Evolutionary conservation across 1,140 invertebrate species (phyloP).

Genomic region (Eulimnadia texana): DNA sequence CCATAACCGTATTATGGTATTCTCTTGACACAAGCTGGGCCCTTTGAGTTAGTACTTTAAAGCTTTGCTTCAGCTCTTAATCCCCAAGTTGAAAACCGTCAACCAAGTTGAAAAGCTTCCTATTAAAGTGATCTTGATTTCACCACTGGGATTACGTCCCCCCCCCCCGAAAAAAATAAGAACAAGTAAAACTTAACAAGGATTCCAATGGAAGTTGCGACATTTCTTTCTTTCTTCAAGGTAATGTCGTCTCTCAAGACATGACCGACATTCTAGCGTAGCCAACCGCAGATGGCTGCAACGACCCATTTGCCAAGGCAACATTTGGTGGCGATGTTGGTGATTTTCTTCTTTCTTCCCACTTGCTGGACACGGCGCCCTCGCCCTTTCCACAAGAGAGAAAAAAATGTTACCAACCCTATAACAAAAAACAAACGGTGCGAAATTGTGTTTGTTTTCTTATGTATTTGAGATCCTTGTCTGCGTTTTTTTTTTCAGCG

Average conservation of each 20-base stretch:
- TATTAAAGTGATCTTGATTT: too few relatives aligned
- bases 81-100: too few relatives aligned
- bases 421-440: too few relatives aligned
- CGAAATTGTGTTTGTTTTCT: background rate
- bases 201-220: background rate
- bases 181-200: background rate
- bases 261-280: background rate
- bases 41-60: too few relatives aligned
- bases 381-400: background rate
- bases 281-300: background rate
- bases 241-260: background rate
- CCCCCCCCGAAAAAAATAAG: too few relatives aligned
- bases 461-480: background rate
- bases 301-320: background rate
- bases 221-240: background rate
- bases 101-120: too few relatives aligned
- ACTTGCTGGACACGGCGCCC: background rate
- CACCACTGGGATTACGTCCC: too few relatives aligned
- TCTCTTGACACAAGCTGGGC: background rate
- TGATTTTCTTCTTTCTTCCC: background rate
- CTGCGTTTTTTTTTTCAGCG: too few relatives aligned
- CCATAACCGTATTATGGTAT: background rate
- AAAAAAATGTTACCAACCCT: background rate
- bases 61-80: too few relatives aligned
- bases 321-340: background rate